phyloP scores from a whole-genome alignment of 2,797 vertebrate genomes.

The Orientallactaga sibirica region DNA sequence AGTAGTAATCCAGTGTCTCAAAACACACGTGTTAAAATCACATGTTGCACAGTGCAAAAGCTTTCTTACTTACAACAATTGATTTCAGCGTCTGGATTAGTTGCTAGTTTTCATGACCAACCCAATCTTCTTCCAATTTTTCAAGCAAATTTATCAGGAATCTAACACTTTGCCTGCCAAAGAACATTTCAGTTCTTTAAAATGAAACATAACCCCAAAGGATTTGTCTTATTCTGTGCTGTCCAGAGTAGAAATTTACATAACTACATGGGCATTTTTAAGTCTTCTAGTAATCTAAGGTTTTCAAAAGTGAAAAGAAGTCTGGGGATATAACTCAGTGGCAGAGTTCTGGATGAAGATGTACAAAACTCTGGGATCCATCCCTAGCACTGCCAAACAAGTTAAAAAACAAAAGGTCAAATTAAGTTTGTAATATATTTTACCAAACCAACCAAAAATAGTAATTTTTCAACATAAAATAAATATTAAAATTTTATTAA shows the following conservation, averaged over 20 bases:
- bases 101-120: conserved; percentile 37
- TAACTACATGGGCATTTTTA: background rate
- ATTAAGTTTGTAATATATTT: conserved; percentile 28
- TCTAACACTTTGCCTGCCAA: conserved; percentile 28
- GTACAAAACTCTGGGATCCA: background rate
- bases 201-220: background rate
- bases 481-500: background rate
- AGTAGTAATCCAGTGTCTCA: background rate
- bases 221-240: background rate
- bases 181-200: conserved; percentile 5
- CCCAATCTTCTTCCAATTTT: background rate
- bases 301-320: background rate
- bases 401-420: conserved; percentile 3
- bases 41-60: background rate
- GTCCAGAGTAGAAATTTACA: conserved; percentile 31
- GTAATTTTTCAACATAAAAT: conserved; percentile 15
- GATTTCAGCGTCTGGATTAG: background rate
- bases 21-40: background rate
- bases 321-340: background rate
- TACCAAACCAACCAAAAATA: conserved; percentile 13
- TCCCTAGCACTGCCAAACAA: background rate
- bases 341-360: background rate
- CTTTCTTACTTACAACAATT: conserved; percentile 17
- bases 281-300: conserved; percentile 7
- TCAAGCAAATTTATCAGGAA: conserved; percentile 48